These are phyloP conservation scores for Drosophila varians DNA, from an alignment of 1,140 invertebrate genomes.

Conservation along the genomic window DNA sequence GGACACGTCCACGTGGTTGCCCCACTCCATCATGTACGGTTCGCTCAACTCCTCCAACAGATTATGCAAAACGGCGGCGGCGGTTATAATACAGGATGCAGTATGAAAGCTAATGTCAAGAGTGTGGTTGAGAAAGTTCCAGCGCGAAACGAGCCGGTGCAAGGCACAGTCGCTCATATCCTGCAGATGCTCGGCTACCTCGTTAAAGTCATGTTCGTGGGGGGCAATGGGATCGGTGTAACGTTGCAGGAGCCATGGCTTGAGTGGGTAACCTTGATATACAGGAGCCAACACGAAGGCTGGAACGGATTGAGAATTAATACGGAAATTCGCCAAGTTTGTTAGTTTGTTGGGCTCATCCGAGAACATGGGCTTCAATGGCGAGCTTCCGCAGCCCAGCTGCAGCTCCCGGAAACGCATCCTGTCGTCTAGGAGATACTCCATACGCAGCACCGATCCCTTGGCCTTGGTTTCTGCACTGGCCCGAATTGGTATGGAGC, in stretches of 20 bases:
- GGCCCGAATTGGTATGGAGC: slow-evolving; percentile 56
- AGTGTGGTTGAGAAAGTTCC: slow-evolving; percentile 66
- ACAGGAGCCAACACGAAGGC: slow-evolving; percentile 64
- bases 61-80: slow-evolving; percentile 70
- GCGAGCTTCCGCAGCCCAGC: slow-evolving; percentile 21
- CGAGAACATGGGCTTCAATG: slow-evolving; percentile 45
- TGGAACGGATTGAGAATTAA: slow-evolving; percentile 46
- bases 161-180: slow-evolving; percentile 65
- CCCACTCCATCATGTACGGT: slow-evolving; percentile 63
- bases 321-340: slow-evolving; percentile 28
- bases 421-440: slow-evolving; percentile 66
- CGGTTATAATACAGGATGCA: slow-evolving; percentile 64
- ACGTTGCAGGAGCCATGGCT: slow-evolving; percentile 67
- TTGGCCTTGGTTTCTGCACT: slow-evolving; percentile 5
- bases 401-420: slow-evolving; percentile 70
- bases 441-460: slow-evolving; percentile 46
- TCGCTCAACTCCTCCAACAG: slow-evolving; percentile 66
- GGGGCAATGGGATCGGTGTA: slow-evolving; percentile 52
- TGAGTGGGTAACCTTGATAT: slow-evolving; percentile 58
- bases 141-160: slow-evolving; percentile 68
- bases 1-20: slow-evolving; percentile 49
- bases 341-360: slow-evolving; percentile 41
- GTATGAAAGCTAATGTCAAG: slow-evolving; percentile 67
- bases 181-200: slow-evolving; percentile 65
- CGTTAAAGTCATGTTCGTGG: slow-evolving; percentile 74